Conservation (phyloP, 2,113 vertebrate species). For the Myanophis thanlyinensis region DNA sequence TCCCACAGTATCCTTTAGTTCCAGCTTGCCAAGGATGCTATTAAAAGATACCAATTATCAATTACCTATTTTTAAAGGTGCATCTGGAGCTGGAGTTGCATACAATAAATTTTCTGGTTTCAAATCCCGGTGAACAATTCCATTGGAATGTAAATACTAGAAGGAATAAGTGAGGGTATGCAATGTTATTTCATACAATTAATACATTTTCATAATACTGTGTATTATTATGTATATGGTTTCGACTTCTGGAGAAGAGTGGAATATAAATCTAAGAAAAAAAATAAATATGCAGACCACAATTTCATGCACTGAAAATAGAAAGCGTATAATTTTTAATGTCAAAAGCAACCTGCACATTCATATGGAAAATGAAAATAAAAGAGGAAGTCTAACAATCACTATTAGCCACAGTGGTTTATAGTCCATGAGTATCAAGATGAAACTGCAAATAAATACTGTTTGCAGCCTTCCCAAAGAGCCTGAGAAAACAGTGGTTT, state of each 20-base stretch:
- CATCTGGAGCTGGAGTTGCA: conserved; percentile 84
- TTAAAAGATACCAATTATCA: conserved; percentile 45
- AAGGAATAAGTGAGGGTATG: conserved; percentile 28
- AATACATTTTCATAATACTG: neutral
- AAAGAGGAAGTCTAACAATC: neutral
- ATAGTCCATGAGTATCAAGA: neutral
- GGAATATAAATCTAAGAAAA: neutral
- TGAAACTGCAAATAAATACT: neutral
- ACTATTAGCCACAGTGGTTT: neutral
- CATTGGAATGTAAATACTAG: conserved; percentile 87
- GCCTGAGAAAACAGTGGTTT: neutral
- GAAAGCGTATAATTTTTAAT: neutral
- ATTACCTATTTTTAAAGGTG: conserved; percentile 85
- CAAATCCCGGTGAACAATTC: conserved; percentile 86
- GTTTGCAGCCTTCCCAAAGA: neutral
- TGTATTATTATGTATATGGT: neutral
- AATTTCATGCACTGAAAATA: neutral
- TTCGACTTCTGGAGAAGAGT: neutral
- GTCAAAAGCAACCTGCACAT: neutral
- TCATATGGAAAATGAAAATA: conserved; percentile 41
- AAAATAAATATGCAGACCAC: neutral
- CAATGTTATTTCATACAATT: neutral
- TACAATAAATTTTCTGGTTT: conserved; percentile 89
- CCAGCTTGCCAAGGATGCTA: neutral
- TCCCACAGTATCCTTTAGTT: neutral